Evolutionary conservation across 2,888 invertebrate genomes (phyloP).

Genomic region (Priocnemis perturbator): DNA sequence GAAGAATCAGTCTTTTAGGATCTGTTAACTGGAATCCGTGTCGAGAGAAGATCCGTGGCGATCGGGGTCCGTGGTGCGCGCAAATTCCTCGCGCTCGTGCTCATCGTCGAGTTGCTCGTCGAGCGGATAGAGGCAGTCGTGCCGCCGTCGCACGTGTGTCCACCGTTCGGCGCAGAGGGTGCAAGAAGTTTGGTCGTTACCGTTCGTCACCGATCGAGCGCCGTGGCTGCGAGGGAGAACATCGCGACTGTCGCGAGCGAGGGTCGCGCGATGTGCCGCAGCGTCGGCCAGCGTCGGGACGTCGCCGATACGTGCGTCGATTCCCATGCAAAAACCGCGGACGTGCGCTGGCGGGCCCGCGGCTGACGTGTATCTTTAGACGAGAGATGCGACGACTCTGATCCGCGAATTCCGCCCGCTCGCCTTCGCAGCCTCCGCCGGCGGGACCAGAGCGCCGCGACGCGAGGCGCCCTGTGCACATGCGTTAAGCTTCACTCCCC

Average conservation of each 20-base stretch:
- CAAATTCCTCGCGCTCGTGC: neutral
- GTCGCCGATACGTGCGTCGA: conserved; percentile 47
- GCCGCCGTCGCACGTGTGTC: conserved; percentile 46
- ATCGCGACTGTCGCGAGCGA: neutral
- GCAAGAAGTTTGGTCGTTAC: conserved; percentile 5
- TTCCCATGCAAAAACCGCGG: conserved; percentile 52
- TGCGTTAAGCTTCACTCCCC: conserved; percentile 70
- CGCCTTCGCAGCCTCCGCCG: conserved; percentile 72
- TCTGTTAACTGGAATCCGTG: conserved; percentile 44
- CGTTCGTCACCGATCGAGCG: conserved; percentile 51
- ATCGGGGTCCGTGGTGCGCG: neutral
- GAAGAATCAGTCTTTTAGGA: conserved; percentile 20
- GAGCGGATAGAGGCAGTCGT: neutral
- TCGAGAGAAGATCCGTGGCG: neutral
- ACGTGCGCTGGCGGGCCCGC: conserved; percentile 40
- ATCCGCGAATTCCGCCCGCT: conserved; percentile 72
- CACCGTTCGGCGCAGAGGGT: neutral
- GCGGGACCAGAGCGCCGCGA: conserved; percentile 72
- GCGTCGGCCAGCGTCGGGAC: conserved; percentile 51
- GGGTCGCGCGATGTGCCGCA: conserved; percentile 17
- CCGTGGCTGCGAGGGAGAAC: neutral
- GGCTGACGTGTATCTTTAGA: conserved; percentile 61
- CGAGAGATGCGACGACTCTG: conserved; percentile 74
- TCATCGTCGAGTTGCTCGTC: too few relatives aligned
- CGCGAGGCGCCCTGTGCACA: conserved; percentile 74